Percentiles rank a stretch among this genome's conserved stretches.
Conservation (phyloP, 2,797 vertebrate genomes). For the Gambusia yucatana region DNA sequence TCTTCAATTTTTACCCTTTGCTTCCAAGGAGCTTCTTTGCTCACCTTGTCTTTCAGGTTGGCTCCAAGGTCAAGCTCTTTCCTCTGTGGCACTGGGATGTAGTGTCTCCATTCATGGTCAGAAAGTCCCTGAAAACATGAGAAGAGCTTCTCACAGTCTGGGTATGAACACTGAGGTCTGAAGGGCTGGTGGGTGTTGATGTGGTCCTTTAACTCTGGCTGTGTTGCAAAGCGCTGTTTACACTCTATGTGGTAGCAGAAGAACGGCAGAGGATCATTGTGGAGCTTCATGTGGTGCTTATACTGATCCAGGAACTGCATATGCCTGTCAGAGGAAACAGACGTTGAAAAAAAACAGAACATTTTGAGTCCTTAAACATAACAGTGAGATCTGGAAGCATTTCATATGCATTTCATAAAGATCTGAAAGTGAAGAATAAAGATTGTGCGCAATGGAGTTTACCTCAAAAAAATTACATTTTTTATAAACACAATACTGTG, state of each 20-base stretch:
- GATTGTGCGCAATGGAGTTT: not conserved
- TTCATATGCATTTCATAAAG: not conserved
- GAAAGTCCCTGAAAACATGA: conserved; percentile 83
- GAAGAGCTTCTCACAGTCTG: conserved; percentile 88
- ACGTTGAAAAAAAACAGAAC: not conserved
- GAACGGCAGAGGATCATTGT: conserved; percentile 85
- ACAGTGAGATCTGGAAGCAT: not conserved
- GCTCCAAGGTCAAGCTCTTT: conserved; percentile 49
- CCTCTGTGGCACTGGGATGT: conserved; percentile 71
- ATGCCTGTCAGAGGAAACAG: conserved; percentile 51
- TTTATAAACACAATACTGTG: not conserved
- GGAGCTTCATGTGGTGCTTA: conserved; percentile 91
- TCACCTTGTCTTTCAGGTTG: conserved; percentile 34
- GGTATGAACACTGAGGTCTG: conserved; percentile 87
- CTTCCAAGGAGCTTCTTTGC: conserved; percentile 76
- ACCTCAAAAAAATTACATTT: not conserved
- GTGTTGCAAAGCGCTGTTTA: conserved; percentile 84
- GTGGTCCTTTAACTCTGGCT: conserved; percentile 86
- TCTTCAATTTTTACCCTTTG: conserved; percentile 80
- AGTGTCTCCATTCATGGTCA: conserved; percentile 93
- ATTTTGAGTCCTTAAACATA: not conserved
- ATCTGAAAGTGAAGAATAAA: not conserved
- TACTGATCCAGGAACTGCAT: conserved; percentile 88
- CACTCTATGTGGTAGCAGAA: conserved; percentile 92
- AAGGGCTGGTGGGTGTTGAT: conserved; percentile 84